Conservation (phyloP, 2,113 vertebrate species). For the Dipodomys ordii region DNA sequence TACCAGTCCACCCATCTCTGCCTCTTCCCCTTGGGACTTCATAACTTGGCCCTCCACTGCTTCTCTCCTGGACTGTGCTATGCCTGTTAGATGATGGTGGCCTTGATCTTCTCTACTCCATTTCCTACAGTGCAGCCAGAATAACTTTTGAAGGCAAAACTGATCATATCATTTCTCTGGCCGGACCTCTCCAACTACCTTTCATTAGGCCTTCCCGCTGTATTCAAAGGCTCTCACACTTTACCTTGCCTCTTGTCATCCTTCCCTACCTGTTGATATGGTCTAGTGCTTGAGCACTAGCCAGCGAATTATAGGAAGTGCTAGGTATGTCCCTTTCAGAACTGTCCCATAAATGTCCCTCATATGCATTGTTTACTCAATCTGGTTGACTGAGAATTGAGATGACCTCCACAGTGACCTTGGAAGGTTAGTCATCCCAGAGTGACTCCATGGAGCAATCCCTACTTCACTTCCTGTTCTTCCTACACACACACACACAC, state of each 20-base stretch:
- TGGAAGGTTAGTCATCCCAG: not conserved
- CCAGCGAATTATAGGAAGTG: not conserved
- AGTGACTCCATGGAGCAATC: not conserved
- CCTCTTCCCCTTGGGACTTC: too few relatives aligned
- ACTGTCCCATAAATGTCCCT: not conserved
- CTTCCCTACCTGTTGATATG: not conserved
- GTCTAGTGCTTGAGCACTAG: not conserved
- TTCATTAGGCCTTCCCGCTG: not conserved
- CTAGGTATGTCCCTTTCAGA: not conserved
- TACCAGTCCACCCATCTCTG: not conserved
- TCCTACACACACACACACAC: not conserved
- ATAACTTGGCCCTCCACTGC: not conserved
- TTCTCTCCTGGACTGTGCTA: not conserved
- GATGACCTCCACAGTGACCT: not conserved
- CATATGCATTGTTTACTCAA: not conserved
- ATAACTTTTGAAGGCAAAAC: not conserved
- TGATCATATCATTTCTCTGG: not conserved
- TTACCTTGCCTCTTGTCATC: not conserved
- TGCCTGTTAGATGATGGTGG: fast-evolving
- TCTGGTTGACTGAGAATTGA: not conserved
- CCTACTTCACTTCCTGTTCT: not conserved
- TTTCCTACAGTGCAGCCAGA: not conserved
- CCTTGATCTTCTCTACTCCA: not conserved
- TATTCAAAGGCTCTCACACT: not conserved
- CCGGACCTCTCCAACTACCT: not conserved